Evolutionary conservation across 2,888 invertebrate genomes (phyloP), one percentile per base, ranked within the genome.

Genomic region (Leucozona laternaria): DNA sequence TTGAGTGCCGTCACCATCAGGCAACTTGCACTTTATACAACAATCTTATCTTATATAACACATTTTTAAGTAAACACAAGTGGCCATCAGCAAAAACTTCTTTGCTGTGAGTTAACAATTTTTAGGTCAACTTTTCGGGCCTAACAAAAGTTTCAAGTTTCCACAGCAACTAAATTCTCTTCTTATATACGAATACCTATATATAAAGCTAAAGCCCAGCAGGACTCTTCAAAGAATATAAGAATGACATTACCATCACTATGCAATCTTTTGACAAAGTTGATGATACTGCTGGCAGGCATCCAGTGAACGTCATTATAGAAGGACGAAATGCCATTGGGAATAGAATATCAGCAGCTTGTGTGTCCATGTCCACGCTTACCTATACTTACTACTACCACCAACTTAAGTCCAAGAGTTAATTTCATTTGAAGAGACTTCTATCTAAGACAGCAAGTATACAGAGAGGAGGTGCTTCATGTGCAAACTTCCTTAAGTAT

Each of bases 381-480:
- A 20, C 55, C 55, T 31, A 45, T 28, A 10, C 28, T n/a, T n/a
- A n/a, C n/a, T n/a, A n/a, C n/a, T n/a, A n/a, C 17, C 64, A 31
- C 17, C 17, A 64, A 64, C 82, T 73, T 68, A 25, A 71, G 55
- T 50, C 50, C 66, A 75, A 79, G 86, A 86, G 86, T 86, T 86
- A 86, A 86, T 86, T 86, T 86, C 58, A 53, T 86, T 82, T 86
- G 82, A 79, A 86, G 71, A 86, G 73, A 79, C 73, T 82, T 82
- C 50, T 58, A 34, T 25, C 22, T 20, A 48, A 78, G 71, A 57
- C 43, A 73, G 50, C 10, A 55, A 50, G 50, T 55, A 28, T 15
- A 53, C 28, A 55, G 57, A 55, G 57, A 31, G 57, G 62, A 81
- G 85, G 81, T 86, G 78, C 81, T 86, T 86, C 85, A 81, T 86